A percentile compares a stretch with the other conserved stretches of the same genome.
Conservation (phyloP, 2,113 vertebrate species). For the Eurypyga helias region DNA sequence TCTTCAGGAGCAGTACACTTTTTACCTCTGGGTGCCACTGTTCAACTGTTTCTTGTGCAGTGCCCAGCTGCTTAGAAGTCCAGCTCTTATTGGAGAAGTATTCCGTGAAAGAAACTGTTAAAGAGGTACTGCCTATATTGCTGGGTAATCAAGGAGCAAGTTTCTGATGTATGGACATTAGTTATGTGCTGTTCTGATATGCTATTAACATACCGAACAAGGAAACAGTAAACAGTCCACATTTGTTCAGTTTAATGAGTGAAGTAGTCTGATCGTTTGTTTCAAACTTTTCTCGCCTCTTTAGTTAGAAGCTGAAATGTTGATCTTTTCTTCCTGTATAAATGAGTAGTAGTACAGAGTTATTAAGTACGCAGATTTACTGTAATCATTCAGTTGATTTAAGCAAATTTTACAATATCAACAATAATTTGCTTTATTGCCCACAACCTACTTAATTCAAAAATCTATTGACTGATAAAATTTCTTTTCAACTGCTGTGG, state of each 20-base stretch:
- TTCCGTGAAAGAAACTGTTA: constrained; percentile 66
- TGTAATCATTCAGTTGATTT: constrained; percentile 67
- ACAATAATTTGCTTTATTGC: constrained; percentile 78
- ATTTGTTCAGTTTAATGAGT: background rate
- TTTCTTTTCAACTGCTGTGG: constrained; percentile 72
- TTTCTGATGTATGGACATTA: constrained; percentile 40
- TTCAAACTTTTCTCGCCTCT: background rate
- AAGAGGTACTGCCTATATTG: constrained; percentile 66
- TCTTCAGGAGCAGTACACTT: constrained; percentile 59
- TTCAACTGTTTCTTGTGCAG: constrained; percentile 79
- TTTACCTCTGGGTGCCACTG: constrained; percentile 82
- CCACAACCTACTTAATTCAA: constrained; percentile 74
- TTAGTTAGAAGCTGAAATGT: background rate
- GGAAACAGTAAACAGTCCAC: constrained; percentile 10
- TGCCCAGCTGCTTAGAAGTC: constrained; percentile 47
- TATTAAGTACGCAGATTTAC: constrained; percentile 42
- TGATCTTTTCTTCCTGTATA: background rate
- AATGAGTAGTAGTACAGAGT: constrained; percentile 10
- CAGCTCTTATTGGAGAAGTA: constrained; percentile 38
- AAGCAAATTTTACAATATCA: constrained; percentile 66
- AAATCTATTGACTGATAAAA: constrained; percentile 73
- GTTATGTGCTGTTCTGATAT: constrained; percentile 27
- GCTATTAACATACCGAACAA: constrained; percentile 50
- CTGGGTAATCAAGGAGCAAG: constrained; percentile 41
- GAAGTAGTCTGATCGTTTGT: background rate